Evolutionary conservation across 2,113 vertebrate species (phyloP).

Genomic region (Chaetops frenatus): DNA sequence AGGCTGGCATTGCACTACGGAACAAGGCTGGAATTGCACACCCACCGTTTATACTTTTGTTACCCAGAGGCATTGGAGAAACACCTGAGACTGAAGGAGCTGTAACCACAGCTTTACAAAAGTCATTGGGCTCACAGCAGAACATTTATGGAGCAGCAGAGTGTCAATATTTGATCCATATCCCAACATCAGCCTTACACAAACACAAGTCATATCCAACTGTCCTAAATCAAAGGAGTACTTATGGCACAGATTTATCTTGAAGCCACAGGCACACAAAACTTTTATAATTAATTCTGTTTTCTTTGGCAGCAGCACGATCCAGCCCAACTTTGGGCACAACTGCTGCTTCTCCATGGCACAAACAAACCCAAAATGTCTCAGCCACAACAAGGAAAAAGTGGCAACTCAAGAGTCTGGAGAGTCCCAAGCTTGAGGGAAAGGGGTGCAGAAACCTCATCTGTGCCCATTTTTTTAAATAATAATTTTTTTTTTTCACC

Average conservation of each 20-base stretch:
- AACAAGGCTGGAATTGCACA: neutral
- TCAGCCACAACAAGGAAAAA: neutral
- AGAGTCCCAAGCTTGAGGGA: neutral
- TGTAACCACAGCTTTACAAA: neutral
- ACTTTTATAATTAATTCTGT: neutral
- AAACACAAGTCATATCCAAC: neutral
- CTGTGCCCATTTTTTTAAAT: rapidly evolving
- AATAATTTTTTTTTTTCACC: neutral
- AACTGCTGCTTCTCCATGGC: neutral
- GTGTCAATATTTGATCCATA: neutral
- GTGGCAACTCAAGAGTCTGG: rapidly evolving
- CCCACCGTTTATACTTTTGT: rapidly evolving
- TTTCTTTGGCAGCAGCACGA: neutral
- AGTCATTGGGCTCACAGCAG: neutral
- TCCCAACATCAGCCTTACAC: neutral
- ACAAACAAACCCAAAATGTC: rapidly evolving
- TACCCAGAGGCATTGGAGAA: neutral
- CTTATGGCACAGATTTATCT: neutral
- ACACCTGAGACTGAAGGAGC: neutral
- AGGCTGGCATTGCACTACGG: neutral
- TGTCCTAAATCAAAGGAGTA: neutral
- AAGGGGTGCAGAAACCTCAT: neutral
- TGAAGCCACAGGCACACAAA: neutral
- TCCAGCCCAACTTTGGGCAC: neutral
- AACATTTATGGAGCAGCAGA: neutral